phyloP scores from a whole-genome alignment of 2,888 invertebrate genomes.

The Seira musarum region DNA sequence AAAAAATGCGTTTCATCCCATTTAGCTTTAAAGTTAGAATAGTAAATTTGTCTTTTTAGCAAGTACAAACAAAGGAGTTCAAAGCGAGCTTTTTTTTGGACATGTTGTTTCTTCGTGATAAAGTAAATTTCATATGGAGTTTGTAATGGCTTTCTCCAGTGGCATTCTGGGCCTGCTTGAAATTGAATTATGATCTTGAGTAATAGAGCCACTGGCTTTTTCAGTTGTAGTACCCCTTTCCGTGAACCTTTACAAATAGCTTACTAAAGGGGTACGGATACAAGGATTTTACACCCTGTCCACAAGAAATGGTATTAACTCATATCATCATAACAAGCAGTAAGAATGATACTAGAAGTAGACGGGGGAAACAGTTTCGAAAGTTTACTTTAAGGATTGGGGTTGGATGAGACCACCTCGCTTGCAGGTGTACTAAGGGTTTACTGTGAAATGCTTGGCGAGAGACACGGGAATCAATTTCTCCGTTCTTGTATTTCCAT shows the following conservation, averaged over 20 bases:
- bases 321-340: no score
- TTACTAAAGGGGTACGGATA: background rate
- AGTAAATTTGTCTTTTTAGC: background rate
- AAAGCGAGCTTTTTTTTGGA: background rate
- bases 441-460: no score
- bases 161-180: background rate
- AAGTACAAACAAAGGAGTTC: background rate
- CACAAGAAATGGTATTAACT: no score
- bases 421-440: no score
- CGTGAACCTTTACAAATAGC: background rate
- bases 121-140: slow-evolving; percentile 9
- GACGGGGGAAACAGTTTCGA: no score
- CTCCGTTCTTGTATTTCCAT: no score
- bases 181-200: slow-evolving; percentile 7
- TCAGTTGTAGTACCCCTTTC: background rate
- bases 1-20: background rate
- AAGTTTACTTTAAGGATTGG: no score
- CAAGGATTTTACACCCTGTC: no score
- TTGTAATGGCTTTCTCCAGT: background rate
- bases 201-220: background rate
- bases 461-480: no score
- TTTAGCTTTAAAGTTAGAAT: background rate
- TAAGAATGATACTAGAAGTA: no score
- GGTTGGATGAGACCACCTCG: no score
- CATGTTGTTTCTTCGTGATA: background rate